Conservation (phyloP, 2,113 vertebrate genomes). For the Sigmodon hispidus region DNA sequence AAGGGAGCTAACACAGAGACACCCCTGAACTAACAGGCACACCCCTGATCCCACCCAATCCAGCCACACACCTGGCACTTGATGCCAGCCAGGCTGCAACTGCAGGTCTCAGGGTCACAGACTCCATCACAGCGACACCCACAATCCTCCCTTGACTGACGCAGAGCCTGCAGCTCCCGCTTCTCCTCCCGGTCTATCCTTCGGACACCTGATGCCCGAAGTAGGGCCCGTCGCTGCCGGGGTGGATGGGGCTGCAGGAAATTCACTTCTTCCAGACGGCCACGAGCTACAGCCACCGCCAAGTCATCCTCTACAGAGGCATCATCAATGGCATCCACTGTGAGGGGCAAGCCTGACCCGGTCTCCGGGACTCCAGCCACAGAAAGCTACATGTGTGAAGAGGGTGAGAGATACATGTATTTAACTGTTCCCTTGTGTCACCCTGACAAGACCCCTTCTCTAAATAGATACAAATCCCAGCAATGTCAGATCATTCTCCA, state of each 20-base stretch:
- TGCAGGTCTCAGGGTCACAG: constrained; percentile 96
- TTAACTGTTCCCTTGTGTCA: not conserved
- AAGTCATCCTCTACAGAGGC: constrained; percentile 93
- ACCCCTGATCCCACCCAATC: too few species aligned
- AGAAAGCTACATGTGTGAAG: constrained; percentile 86
- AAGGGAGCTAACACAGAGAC: not conserved
- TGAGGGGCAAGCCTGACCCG: constrained; percentile 50
- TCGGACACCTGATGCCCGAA: constrained; percentile 93
- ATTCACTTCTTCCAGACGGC: constrained; percentile 90
- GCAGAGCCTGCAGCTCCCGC: constrained; percentile 92
- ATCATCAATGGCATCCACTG: constrained; percentile 90
- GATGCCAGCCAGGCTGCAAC: constrained; percentile 95
- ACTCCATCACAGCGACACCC: constrained; percentile 95
- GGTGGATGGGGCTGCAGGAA: constrained; percentile 94
- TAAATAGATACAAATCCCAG: not conserved
- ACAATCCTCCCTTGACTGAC: constrained; percentile 94
- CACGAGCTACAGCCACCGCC: constrained; percentile 86
- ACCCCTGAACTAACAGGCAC: not conserved
- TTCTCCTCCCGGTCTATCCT: constrained; percentile 97
- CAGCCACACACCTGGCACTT: constrained; percentile 93
- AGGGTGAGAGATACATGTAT: not conserved
- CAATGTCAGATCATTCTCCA: not conserved
- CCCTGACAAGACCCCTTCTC: not conserved
- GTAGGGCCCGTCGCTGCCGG: constrained; percentile 90
- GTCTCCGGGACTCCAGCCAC: constrained; percentile 83